Conservation (phyloP, 2,888 invertebrate genomes). For the Standfussiana lucernea region DNA sequence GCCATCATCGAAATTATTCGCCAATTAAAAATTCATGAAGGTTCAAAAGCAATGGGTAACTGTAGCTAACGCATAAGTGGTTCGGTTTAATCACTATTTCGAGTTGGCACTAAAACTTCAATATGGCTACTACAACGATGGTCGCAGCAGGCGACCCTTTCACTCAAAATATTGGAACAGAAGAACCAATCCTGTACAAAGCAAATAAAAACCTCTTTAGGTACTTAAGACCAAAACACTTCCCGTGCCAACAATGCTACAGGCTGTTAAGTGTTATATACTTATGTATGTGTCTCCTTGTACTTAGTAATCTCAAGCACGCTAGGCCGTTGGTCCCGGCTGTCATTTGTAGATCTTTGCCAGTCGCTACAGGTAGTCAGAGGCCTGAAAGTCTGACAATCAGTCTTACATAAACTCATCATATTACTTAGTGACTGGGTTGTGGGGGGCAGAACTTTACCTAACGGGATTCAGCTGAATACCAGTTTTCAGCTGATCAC, state of each 20-base stretch:
- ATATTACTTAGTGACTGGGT: not conserved
- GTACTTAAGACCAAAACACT: too few species aligned
- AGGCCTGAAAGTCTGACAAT: not conserved
- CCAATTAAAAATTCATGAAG: slow-evolving; percentile 28
- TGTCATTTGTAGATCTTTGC: not conserved
- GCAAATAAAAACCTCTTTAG: not conserved
- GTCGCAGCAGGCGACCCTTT: slow-evolving; percentile 35
- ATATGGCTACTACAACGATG: slow-evolving; percentile 50
- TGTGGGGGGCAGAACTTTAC: not conserved
- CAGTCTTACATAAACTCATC: not conserved
- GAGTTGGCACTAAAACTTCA: slow-evolving; percentile 62
- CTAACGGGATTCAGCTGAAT: not conserved
- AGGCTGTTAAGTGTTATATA: not conserved
- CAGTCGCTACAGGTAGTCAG: not conserved
- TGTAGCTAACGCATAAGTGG: slow-evolving; percentile 39
- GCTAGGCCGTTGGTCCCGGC: too few species aligned
- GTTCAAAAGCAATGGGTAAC: slow-evolving; percentile 30
- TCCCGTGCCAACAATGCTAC: not conserved
- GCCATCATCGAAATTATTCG: not conserved
- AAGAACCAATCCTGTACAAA: slow-evolving; percentile 10
- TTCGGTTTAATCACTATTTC: slow-evolving; percentile 59
- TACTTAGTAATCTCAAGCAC: too few species aligned
- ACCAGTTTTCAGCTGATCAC: not conserved
- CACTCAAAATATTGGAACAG: slow-evolving; percentile 20
- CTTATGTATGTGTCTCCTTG: not conserved